These are phyloP conservation scores for Plectus sambesii DNA, from an alignment of 1,140 invertebrate genomes.

Conservation along the genomic window DNA sequence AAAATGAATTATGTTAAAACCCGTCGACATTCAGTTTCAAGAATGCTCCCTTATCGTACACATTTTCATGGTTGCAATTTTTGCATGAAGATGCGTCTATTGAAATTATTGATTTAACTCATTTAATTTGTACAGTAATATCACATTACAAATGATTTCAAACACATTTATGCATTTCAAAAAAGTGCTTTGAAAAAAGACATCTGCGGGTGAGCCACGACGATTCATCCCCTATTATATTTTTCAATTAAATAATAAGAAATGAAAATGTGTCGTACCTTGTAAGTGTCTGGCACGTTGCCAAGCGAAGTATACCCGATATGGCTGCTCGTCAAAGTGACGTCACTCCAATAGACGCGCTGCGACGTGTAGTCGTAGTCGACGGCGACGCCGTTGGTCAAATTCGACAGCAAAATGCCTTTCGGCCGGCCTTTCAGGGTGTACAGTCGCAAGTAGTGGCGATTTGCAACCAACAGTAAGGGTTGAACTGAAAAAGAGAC, in stretches of 20 bases:
- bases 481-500: no score
- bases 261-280: constrained; percentile 10
- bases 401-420: constrained; percentile 13
- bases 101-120: not conserved
- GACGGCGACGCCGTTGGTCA: constrained; percentile 20
- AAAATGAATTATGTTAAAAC: no score
- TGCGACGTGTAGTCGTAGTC: constrained; percentile 15
- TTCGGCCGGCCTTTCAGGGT: constrained; percentile 13
- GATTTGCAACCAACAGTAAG: constrained; percentile 14
- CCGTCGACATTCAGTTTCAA: no score
- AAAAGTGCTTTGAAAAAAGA: no score
- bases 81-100: not conserved
- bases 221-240: no score
- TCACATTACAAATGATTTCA: no score
- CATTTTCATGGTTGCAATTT: no score
- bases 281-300: constrained; percentile 8
- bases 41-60: no score
- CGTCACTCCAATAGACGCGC: constrained; percentile 20
- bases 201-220: no score
- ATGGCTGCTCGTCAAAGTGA: constrained; percentile 13
- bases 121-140: no score
- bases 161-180: no score
- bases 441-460: constrained; percentile 12
- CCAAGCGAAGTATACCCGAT: constrained; percentile 9
- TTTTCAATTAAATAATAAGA: no score